Conservation (phyloP, 2,888 invertebrate species). For the Plemyria rubiginata region DNA sequence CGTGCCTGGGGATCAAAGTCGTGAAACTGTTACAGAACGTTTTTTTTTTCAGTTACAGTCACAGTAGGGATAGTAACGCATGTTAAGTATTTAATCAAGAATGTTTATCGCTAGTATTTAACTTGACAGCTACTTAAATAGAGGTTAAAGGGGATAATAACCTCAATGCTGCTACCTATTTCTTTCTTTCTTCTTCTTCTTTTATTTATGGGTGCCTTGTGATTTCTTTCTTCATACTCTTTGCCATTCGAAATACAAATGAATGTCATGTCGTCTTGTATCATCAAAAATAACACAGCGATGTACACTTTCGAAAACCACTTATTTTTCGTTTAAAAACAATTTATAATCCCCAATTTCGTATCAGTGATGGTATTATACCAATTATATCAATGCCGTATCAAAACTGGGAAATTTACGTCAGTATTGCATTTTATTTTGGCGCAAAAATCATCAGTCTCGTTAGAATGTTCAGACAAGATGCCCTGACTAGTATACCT, state of each 20-base stretch:
- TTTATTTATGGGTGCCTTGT: too few relatives aligned
- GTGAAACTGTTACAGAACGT: too few relatives aligned
- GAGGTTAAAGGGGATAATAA: background rate
- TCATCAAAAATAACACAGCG: constrained; percentile 61
- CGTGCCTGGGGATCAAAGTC: too few relatives aligned
- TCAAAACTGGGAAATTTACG: constrained; percentile 66
- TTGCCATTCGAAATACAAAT: constrained; percentile 6
- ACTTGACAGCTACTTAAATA: background rate
- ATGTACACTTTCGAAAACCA: constrained; percentile 51
- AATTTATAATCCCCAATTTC: constrained; percentile 33
- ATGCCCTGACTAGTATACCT: constrained; percentile 62
- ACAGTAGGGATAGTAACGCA: too few relatives aligned
- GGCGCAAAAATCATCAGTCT: constrained; percentile 63
- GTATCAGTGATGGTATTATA: constrained; percentile 67
- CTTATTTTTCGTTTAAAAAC: constrained; percentile 41
- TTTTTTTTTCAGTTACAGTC: too few relatives aligned
- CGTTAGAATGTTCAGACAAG: constrained; percentile 29
- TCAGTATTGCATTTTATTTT: constrained; percentile 61
- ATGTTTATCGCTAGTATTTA: too few relatives aligned
- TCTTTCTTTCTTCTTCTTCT: too few relatives aligned
- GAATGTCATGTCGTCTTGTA: background rate
- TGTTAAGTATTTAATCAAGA: too few relatives aligned
- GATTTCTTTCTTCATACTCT: too few relatives aligned
- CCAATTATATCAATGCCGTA: constrained; percentile 22
- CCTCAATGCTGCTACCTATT: background rate